These are phyloP conservation scores for Podarcis siculus DNA, from an alignment of 2,797 vertebrate genomes.

Conservation along the genomic window DNA sequence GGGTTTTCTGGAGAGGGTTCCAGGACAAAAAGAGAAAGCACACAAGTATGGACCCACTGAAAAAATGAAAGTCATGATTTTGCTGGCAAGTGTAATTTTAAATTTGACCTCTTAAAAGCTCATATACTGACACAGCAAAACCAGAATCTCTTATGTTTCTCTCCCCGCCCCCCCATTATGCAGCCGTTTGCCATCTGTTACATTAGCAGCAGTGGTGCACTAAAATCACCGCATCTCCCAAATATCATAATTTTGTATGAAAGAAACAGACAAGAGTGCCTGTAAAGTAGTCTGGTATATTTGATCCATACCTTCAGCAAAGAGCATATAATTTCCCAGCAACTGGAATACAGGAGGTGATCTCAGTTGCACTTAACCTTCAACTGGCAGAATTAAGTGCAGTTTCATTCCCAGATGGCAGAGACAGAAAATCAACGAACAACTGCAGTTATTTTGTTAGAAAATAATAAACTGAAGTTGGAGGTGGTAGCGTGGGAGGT, in stretches of 20 bases:
- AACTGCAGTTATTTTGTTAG: slow-evolving; percentile 9
- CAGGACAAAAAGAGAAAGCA: too few relatives aligned
- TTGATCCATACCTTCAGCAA: slow-evolving; percentile 38
- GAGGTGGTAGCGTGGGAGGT: not conserved
- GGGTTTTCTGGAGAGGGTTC: too few relatives aligned
- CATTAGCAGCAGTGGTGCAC: slow-evolving; percentile 7
- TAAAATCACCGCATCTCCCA: slow-evolving; percentile 27
- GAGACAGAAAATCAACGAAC: not conserved
- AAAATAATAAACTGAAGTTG: not conserved
- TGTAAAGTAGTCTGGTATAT: slow-evolving; percentile 34
- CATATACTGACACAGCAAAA: slow-evolving; percentile 13
- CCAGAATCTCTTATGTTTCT: not conserved
- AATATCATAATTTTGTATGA: slow-evolving; percentile 47
- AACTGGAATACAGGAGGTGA: slow-evolving; percentile 1
- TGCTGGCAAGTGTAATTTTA: not conserved
- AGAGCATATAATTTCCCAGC: slow-evolving; percentile 17
- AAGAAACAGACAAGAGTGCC: slow-evolving; percentile 17
- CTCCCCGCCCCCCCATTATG: slow-evolving; percentile 29
- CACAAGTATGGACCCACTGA: too few relatives aligned
- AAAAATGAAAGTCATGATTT: too few relatives aligned
- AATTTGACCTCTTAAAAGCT: slow-evolving; percentile 27
- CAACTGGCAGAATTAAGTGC: not conserved
- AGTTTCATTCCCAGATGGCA: slow-evolving; percentile 2
- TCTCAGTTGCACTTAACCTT: slow-evolving; percentile 19
- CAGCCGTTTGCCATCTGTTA: slow-evolving; percentile 51